A percentile compares a stretch with the other conserved stretches of the same genome.
These are phyloP conservation scores for Palloptera scutellata DNA, from an alignment of 2,888 invertebrate genomes.

Conservation along the genomic window DNA sequence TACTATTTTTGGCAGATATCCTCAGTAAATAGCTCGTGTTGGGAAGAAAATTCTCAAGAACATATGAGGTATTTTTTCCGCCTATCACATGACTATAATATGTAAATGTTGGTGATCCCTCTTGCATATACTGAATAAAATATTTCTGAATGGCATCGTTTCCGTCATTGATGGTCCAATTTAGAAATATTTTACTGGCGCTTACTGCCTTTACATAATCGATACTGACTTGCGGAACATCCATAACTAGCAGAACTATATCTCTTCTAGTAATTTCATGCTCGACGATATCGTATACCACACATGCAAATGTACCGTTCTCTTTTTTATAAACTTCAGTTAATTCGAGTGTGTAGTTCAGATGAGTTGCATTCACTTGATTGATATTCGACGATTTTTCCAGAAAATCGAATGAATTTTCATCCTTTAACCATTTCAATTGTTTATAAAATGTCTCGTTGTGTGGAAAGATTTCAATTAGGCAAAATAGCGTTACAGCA, in stretches of 20 bases:
- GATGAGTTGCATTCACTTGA: conserved; percentile 68
- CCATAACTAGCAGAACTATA: conserved; percentile 70
- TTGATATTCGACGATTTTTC: conserved; percentile 60
- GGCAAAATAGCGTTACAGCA: conserved; percentile 67
- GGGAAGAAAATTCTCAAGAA: conserved; percentile 72
- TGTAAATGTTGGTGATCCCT: conserved; percentile 68
- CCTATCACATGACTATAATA: conserved; percentile 71
- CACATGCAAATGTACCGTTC: conserved; percentile 76
- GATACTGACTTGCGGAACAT: conserved; percentile 75
- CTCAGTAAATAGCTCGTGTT: conserved; percentile 74
- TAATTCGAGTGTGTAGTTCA: conserved; percentile 69
- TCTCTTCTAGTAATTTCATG: conserved; percentile 61
- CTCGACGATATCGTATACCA: conserved; percentile 60
- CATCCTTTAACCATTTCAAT: conserved; percentile 69
- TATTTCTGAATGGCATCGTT: conserved; percentile 74
- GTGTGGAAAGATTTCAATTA: conserved; percentile 70
- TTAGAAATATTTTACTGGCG: conserved; percentile 77
- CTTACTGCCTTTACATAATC: conserved; percentile 80
- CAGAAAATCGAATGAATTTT: conserved; percentile 51
- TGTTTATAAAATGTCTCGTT: conserved; percentile 54
- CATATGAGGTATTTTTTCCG: conserved; percentile 73
- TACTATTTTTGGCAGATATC: conserved; percentile 73
- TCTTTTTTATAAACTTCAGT: conserved; percentile 72
- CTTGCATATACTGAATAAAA: conserved; percentile 68
- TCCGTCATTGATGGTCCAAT: conserved; percentile 82